A percentile compares a stretch with the other conserved stretches of the same genome.
Evolutionary conservation across 1,140 invertebrate species (phyloP).

Genomic region (Temnothorax curvispinosus): DNA sequence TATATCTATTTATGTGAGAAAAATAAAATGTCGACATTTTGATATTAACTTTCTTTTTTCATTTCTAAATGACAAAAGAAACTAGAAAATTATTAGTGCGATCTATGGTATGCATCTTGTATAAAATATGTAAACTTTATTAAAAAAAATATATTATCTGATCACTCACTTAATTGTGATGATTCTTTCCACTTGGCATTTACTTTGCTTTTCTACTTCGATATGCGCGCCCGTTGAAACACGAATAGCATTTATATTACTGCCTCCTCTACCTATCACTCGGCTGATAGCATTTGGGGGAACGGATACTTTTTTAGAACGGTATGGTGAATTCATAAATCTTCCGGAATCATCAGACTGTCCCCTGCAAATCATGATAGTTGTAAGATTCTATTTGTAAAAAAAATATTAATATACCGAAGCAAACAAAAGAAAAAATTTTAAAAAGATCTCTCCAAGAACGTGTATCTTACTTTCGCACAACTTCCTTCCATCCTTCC

Average conservation of each 20-base stretch:
- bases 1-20: background rate
- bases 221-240: constrained; percentile 98
- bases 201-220: constrained; percentile 98
- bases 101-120: background rate
- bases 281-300: constrained; percentile 97
- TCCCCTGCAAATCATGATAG: constrained; percentile 73
- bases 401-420: background rate
- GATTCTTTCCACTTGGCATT: constrained; percentile 96
- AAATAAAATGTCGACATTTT: background rate
- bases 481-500: constrained; percentile 99
- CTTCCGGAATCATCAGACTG: constrained; percentile 84
- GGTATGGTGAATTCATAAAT: constrained; percentile 85
- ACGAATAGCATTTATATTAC: constrained; percentile 98
- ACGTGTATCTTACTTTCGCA: constrained; percentile 89
- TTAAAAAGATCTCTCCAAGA: background rate
- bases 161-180: constrained; percentile 95
- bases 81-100: background rate
- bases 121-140: background rate
- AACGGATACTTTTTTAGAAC: constrained; percentile 95
- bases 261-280: constrained; percentile 97
- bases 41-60: background rate
- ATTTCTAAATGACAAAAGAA: background rate
- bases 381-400: background rate
- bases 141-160: background rate
- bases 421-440: background rate